Conservation (phyloP, 2,113 vertebrate species). For the Limanda limanda region DNA sequence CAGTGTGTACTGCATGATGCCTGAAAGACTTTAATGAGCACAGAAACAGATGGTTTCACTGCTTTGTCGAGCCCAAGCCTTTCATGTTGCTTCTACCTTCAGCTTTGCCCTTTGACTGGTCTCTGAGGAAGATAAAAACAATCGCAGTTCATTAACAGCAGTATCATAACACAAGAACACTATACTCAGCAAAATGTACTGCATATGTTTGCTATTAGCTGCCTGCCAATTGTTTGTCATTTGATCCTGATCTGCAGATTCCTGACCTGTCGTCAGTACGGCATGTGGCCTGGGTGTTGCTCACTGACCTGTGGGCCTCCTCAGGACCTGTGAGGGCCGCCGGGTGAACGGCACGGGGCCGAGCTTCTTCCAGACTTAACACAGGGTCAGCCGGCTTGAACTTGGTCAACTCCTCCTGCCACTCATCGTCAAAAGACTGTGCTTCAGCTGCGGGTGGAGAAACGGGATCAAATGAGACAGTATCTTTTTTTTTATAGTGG, state of each 20-base stretch:
- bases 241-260: conserved; percentile 25
- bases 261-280: conserved; percentile 19
- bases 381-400: conserved; percentile 75
- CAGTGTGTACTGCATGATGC: conserved; percentile 13
- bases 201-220: not conserved
- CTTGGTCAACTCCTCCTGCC: conserved; percentile 87
- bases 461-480: conserved; percentile 27
- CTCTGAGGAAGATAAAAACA: conserved; percentile 75
- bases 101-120: conserved; percentile 67
- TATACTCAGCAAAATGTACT: not conserved
- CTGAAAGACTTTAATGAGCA: conserved; percentile 69
- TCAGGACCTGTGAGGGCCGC: conserved; percentile 70
- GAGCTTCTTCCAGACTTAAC: conserved; percentile 71
- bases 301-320: conserved; percentile 81
- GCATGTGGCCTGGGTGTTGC: not conserved
- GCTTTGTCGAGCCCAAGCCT: conserved; percentile 75
- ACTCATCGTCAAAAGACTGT: conserved; percentile 89
- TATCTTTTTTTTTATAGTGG: not conserved
- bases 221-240: conserved; percentile 29
- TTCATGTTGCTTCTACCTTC: conserved; percentile 63
- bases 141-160: not conserved
- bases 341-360: conserved; percentile 55
- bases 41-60: conserved; percentile 61
- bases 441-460: conserved; percentile 85
- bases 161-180: not conserved